These are phyloP conservation scores for Noctua pronuba DNA, from an alignment of 2,888 invertebrate genomes.

Conservation along the genomic window DNA sequence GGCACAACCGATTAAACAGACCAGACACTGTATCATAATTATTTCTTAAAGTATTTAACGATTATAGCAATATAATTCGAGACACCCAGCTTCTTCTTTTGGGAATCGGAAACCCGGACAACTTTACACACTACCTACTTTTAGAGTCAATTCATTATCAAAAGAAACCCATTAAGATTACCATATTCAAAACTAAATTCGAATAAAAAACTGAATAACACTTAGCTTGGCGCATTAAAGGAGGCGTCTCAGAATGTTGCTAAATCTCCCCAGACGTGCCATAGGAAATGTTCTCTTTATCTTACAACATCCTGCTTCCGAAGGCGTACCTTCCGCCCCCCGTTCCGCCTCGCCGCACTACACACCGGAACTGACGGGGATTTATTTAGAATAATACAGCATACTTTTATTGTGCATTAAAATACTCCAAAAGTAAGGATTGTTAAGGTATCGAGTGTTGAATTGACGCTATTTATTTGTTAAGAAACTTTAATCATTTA, in stretches of 20 bases:
- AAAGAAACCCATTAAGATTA: conserved; percentile 19
- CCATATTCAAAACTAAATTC: conserved; percentile 51
- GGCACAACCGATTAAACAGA: no score
- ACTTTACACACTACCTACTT: no score
- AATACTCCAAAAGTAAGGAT: conserved; percentile 45
- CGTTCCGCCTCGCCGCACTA: conserved; percentile 83
- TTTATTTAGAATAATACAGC: conserved; percentile 84
- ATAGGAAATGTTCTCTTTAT: conserved; percentile 90
- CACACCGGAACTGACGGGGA: conserved; percentile 84
- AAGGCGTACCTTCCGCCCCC: conserved; percentile 85
- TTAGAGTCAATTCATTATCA: neutral
- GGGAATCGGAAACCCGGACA: neutral
- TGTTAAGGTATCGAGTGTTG: neutral
- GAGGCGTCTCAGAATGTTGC: conserved; percentile 84
- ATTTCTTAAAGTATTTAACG: no score
- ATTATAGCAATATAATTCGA: no score
- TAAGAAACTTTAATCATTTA: neutral
- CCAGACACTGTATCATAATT: no score
- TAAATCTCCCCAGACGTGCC: conserved; percentile 87
- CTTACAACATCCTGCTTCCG: conserved; percentile 89
- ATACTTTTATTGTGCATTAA: conserved; percentile 71
- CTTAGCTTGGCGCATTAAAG: conserved; percentile 74
- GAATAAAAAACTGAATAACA: conserved; percentile 74
- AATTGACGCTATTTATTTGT: neutral
- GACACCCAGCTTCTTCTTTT: neutral